phyloP scores from a whole-genome alignment of 2,888 invertebrate genomes.

The Oscheius sp. region DNA sequence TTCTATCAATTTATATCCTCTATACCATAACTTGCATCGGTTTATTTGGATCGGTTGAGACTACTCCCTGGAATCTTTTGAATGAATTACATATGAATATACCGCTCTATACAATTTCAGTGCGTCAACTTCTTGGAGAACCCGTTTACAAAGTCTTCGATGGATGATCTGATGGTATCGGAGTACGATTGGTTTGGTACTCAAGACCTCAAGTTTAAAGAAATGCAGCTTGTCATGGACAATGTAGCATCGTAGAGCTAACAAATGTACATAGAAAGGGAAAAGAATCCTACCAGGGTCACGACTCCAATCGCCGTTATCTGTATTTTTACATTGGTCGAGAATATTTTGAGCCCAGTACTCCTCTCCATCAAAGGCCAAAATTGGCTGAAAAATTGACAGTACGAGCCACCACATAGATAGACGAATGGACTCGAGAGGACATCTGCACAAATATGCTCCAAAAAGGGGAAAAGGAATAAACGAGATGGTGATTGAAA shows the following conservation, averaged over 20 bases:
- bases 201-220: constrained; percentile 29
- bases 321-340: background rate
- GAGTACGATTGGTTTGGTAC: constrained; percentile 16
- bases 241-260: constrained; percentile 28
- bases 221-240: constrained; percentile 27
- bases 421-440: constrained; percentile 11
- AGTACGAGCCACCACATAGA: constrained; percentile 23
- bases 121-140: constrained; percentile 3
- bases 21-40: constrained; percentile 2
- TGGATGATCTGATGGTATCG: constrained; percentile 31
- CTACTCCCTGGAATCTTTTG: constrained; percentile 12
- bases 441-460: too few species aligned
- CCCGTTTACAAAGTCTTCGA: constrained; percentile 15
- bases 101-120: constrained; percentile 25
- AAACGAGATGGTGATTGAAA: background rate
- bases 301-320: constrained; percentile 10
- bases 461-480: background rate
- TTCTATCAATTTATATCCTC: too few species aligned
- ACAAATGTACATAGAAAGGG: background rate
- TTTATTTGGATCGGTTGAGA: constrained; percentile 17
- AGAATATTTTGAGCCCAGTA: constrained; percentile 2
- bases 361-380: constrained; percentile 5
- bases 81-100: background rate
- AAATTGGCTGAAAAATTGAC: background rate
- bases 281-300: background rate